Evolutionary conservation across 64 coral and sea anemone genomes (phyloP).

Genomic region (Pocillopora damicornis): DNA sequence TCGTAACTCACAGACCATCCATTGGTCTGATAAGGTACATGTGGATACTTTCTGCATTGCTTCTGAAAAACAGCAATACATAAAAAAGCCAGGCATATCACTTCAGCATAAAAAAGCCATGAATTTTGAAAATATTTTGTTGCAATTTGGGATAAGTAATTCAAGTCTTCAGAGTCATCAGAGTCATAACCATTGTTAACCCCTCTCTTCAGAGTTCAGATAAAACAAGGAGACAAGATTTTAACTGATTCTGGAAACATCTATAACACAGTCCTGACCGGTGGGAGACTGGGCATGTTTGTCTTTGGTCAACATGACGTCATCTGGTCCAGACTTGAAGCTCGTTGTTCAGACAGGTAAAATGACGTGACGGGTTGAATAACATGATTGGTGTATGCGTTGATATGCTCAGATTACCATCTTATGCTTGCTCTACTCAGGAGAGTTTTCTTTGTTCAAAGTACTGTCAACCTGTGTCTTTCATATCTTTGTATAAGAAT

Average conservation of each 20-base stretch:
- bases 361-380: not conserved
- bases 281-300: constrained; percentile 74
- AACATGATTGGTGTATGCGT: too few species aligned
- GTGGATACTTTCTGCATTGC: too few species aligned
- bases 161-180: not conserved
- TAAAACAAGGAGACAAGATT: constrained; percentile 58
- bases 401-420: not conserved
- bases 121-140: too few species aligned
- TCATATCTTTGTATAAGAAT: too few species aligned
- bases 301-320: constrained; percentile 76
- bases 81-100: too few species aligned
- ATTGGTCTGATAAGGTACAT: constrained; percentile 70
- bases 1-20: constrained; percentile 61
- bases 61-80: too few species aligned
- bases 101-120: too few species aligned
- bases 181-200: too few species aligned
- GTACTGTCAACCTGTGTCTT: too few species aligned
- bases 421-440: too few species aligned
- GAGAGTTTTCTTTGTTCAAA: too few species aligned
- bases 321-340: constrained; percentile 74
- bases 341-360: constrained; percentile 64
- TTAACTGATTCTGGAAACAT: constrained; percentile 71
- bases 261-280: constrained; percentile 61
- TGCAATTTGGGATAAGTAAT: not conserved
- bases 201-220: constrained; percentile 14